These are phyloP conservation scores for Xylophagus ater DNA, from an alignment of 2,888 invertebrate genomes.

Conservation along the genomic window DNA sequence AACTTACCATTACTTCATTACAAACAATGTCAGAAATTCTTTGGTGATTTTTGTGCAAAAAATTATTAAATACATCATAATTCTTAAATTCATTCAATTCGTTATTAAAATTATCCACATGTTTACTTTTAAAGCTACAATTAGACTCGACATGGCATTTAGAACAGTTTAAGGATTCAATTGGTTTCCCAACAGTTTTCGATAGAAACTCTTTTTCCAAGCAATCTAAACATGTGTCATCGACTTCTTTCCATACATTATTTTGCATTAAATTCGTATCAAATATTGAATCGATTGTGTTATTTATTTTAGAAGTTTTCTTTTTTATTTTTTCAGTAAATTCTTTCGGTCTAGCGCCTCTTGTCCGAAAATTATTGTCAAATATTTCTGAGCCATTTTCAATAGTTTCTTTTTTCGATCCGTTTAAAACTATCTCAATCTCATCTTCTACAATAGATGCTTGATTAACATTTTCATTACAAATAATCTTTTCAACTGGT, in stretches of 20 bases:
- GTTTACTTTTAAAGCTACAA: neutral
- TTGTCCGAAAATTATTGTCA: too few species aligned
- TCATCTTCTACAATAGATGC: too few species aligned
- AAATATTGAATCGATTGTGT: too few species aligned
- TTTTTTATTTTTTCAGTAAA: too few species aligned
- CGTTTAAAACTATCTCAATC: too few species aligned
- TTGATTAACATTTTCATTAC: neutral
- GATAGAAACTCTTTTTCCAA: conserved; percentile 36
- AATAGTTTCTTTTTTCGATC: too few species aligned
- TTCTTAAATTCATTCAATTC: neutral
- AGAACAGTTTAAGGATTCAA: conserved; percentile 29
- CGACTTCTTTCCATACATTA: conserved; percentile 15
- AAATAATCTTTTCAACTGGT: neutral
- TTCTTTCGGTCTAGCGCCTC: too few species aligned
- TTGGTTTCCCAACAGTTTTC: conserved; percentile 33
- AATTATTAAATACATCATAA: conserved; percentile 6
- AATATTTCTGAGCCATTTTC: too few species aligned
- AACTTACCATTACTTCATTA: neutral
- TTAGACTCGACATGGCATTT: conserved; percentile 32
- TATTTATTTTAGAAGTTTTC: too few species aligned
- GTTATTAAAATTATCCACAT: neutral
- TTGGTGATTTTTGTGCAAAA: conserved; percentile 15
- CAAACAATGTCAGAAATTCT: conserved; percentile 8
- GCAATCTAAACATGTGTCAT: conserved; percentile 35
- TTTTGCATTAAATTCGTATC: too few species aligned